phyloP scores from a whole-genome alignment of 2,113 vertebrate species.

The Elaphurus davidianus region DNA sequence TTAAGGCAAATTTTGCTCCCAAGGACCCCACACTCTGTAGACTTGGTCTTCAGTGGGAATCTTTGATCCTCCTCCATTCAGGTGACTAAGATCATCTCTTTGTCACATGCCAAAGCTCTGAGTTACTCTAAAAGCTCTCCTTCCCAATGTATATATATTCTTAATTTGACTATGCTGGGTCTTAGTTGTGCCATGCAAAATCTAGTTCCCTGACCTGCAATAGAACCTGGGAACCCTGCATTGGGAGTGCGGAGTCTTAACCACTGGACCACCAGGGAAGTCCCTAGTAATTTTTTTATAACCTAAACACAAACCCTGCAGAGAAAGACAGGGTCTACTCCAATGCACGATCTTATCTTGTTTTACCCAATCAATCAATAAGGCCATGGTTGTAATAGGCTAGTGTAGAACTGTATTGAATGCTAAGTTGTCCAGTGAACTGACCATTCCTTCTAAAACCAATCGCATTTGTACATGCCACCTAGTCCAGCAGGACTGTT shows the following conservation, averaged over 20 bases:
- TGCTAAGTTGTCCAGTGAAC: neutral
- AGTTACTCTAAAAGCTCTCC: neutral
- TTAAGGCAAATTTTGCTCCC: neutral
- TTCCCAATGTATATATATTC: neutral
- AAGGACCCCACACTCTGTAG: neutral
- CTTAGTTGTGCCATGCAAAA: neutral
- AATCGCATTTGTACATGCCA: neutral
- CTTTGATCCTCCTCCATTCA: accelerated
- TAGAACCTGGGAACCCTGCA: neutral
- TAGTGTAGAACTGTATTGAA: neutral
- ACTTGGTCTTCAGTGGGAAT: neutral
- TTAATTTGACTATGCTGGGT: neutral
- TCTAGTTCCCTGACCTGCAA: neutral
- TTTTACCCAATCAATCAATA: neutral
- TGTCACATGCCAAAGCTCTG: neutral
- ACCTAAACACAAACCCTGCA: neutral
- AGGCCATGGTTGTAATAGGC: neutral
- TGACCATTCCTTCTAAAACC: neutral
- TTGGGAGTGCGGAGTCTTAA: neutral
- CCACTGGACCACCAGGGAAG: neutral
- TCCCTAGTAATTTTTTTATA: neutral
- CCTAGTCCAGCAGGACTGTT: neutral
- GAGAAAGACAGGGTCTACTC: neutral
- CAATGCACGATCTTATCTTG: neutral
- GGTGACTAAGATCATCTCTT: neutral